Percentiles rank a stretch among this genome's conserved stretches.
Conservation (phyloP, 2,888 invertebrate genomes). For the Aproaerema taeniolella region DNA sequence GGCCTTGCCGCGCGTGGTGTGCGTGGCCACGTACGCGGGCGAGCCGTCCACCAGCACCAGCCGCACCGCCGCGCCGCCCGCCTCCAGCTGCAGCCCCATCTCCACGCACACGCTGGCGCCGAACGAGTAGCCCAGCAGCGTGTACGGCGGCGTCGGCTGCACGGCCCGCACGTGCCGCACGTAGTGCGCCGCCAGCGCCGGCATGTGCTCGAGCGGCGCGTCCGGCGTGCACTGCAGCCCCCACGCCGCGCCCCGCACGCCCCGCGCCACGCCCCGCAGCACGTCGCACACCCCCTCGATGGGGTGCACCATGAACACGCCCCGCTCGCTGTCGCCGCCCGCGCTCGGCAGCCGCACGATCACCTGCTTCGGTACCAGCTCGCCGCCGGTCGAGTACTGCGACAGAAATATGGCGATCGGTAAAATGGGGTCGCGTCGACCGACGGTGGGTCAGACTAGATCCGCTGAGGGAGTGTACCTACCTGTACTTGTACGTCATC, state of each 20-base stretch:
- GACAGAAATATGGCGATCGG: constrained; percentile 14
- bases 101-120: constrained; percentile 97
- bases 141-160: constrained; percentile 90
- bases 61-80: constrained; percentile 72
- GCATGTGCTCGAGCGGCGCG: constrained; percentile 85
- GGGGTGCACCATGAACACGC: constrained; percentile 79
- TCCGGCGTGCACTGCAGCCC: constrained; percentile 92
- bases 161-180: constrained; percentile 83
- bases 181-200: constrained; percentile 84
- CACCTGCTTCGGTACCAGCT: constrained; percentile 86
- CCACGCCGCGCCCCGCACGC: constrained; percentile 86
- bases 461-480: not conserved
- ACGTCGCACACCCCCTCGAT: constrained; percentile 91
- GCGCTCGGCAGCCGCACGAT: constrained; percentile 82
- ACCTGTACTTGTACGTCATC: constrained; percentile 9
- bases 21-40: constrained; percentile 87
- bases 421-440: too few species aligned
- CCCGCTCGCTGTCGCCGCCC: not conserved
- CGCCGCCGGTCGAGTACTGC: constrained; percentile 64
- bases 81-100: constrained; percentile 92
- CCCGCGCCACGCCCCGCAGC: constrained; percentile 83
- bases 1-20: constrained; percentile 81
- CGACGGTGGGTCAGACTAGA: too few species aligned
- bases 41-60: constrained; percentile 94
- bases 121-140: constrained; percentile 95